Evolutionary conservation across 2,113 vertebrate species (phyloP), one percentile per base, ranked within the genome.

Genomic region (Misgurnus anguillicaudatus): DNA sequence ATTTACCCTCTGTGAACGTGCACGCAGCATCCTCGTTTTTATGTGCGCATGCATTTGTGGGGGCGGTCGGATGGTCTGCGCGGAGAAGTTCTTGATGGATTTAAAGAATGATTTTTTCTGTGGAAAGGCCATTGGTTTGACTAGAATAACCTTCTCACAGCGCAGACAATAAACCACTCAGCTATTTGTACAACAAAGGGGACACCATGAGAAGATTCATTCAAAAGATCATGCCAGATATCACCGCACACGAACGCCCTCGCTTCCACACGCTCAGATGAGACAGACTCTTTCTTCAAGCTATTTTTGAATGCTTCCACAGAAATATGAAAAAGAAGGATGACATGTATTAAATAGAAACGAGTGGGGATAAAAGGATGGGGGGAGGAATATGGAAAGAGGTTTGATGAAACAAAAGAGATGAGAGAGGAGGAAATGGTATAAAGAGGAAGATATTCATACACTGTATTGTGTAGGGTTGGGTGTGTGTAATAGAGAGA

Each of bases 251-350:
- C 74, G 24, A 60, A 39, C 77, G 39, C 75, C 19, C 48, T 64
- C 60, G 38, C 61, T 45, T 80, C 62, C n/a, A 60, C 42, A 62
- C 53, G 36, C 60, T 16, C 5, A 24, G 58, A 77, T 77, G 66
- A 24, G 47, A 74, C 57, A 7, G 66, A 64, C 73, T 71, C 64
- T 31, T 60, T 73, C 21, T 48, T 21, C 45, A 0, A 41, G 80
- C 80, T 81, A 80, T 80, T 80, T 80, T 80, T 80, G 73, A 80
- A 80, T 47, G 63, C 58, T 66, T 60, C 63, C 51, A 51, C 63
- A 75, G 71, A 74, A 65, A 80, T 75, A 75, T 85, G 80, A 70
- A 80, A 66, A 66, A 86, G 64, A 77, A 39, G 38, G 24, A 79
- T 76, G 36, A 63, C 71, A 71, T 66, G 64, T 68, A 61, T 79